Evolutionary conservation across 2,888 invertebrate genomes (phyloP).

Genomic region (Tryphoninae sp.): DNA sequence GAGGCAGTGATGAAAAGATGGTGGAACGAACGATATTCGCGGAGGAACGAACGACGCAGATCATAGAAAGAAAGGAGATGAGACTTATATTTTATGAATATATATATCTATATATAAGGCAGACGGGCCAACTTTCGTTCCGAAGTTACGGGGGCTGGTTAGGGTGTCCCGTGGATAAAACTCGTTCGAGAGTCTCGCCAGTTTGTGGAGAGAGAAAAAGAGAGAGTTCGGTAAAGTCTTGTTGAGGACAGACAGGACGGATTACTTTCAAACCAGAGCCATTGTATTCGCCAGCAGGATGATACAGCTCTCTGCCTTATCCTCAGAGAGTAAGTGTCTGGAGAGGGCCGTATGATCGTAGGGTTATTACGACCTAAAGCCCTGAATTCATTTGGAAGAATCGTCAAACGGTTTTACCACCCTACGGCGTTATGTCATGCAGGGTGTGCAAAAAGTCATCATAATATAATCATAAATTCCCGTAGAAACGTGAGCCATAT

Average conservation of each 20-base stretch:
- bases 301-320: not conserved
- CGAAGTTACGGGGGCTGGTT: slow-evolving; percentile 36
- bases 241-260: slow-evolving; percentile 69
- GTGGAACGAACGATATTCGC: slow-evolving; percentile 55
- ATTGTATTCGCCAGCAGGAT: slow-evolving; percentile 12
- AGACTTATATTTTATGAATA: slow-evolving; percentile 26
- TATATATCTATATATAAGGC: not conserved
- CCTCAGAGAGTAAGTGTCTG: not conserved
- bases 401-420: not conserved
- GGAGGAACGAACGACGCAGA: slow-evolving; percentile 54
- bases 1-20: slow-evolving; percentile 16
- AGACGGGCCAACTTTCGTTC: slow-evolving; percentile 38
- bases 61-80: slow-evolving; percentile 15
- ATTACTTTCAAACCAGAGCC: slow-evolving; percentile 64
- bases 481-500: not conserved
- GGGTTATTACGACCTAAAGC: not conserved
- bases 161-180: slow-evolving; percentile 42
- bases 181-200: slow-evolving; percentile 18
- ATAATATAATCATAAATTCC: not conserved
- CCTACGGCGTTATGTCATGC: not conserved
- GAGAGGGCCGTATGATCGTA: not conserved
- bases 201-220: slow-evolving; percentile 15
- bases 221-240: slow-evolving; percentile 59
- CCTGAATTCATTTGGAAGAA: not conserved
- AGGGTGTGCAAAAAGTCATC: not conserved